Conservation (phyloP, 2,888 invertebrate genomes). For the Chouioia cunea region DNA sequence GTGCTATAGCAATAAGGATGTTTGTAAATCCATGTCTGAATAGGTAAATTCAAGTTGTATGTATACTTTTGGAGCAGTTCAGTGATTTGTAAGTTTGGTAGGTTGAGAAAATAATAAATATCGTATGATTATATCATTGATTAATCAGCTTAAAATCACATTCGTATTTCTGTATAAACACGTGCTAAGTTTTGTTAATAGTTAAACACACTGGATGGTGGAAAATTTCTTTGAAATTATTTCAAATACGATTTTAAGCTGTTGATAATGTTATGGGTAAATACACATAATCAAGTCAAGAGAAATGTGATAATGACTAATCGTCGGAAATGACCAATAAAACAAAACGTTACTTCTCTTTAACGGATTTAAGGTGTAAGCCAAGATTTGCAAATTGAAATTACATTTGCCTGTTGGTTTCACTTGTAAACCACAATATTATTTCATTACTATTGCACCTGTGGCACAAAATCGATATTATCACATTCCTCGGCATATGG, state of each 20-base stretch:
- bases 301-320: conserved; percentile 20
- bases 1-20: conserved; percentile 37
- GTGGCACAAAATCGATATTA: no score
- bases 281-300: conserved; percentile 5
- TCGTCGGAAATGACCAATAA: background rate
- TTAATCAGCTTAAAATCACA: background rate
- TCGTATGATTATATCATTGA: conserved; percentile 26
- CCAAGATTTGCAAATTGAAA: no score
- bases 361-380: no score
- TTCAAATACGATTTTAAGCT: background rate
- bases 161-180: background rate
- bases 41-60: conserved; percentile 25
- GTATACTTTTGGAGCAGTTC: conserved; percentile 40
- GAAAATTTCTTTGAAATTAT: no score
- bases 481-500: no score
- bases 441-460: no score
- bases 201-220: background rate
- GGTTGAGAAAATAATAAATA: conserved; percentile 44
- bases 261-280: conserved; percentile 13
- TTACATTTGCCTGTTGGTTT: no score
- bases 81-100: conserved; percentile 42
- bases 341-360: no score
- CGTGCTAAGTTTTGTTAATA: background rate
- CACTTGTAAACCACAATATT: no score
- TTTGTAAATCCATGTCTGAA: conserved; percentile 23